Evolutionary conservation across 2,888 invertebrate genomes (phyloP), one percentile per base, ranked within the genome.

Genomic region (Acheta domesticus): DNA sequence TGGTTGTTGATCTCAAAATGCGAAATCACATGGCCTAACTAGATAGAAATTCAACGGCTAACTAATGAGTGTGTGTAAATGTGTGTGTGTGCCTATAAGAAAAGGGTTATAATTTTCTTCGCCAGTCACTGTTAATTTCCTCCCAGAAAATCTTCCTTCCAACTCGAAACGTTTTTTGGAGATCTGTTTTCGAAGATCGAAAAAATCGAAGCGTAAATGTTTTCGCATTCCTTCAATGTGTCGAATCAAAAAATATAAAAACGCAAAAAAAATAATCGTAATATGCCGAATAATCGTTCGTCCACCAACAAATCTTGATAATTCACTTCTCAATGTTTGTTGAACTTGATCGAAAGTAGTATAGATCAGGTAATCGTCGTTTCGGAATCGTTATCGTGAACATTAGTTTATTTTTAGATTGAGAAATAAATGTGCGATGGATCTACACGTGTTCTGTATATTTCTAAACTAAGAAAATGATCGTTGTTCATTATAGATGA

Each of bases 141-240:
- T 62, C 62, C 62, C 62, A 62, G 80, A 75, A 79, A 75, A 79
- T 77, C 79, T 79, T 80, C 79, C 80, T 79, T 80, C 80, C 79
- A 78, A 78, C 75, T 79, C 62, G 77, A 75, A 75, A 81, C 75
- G 77, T 73, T 75, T 80, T 36, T 80, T 80, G 80, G 80, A 78
- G 78, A 78, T 77, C 50, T 74, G 77, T 80, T 80, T 81, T 81
- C 49, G 75, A 81, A 77, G 78, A 78, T 79, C 79, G 79, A 78
- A 79, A 23, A 48, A 48, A 81, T 81, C 82, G 82, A 81, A 82
- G 81, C 82, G 82, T 82, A 82, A 82, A 82, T 82, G 82, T 82
- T 80, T 77, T 80, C 81, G 80, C 80, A 81, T 79, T 80, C 79
- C 78, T 80, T 82, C 77, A 76, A 79, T 80, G 78, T 80, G 79